phyloP scores from a whole-genome alignment of 2,888 invertebrate genomes.

The Chrysina gloriosa region DNA sequence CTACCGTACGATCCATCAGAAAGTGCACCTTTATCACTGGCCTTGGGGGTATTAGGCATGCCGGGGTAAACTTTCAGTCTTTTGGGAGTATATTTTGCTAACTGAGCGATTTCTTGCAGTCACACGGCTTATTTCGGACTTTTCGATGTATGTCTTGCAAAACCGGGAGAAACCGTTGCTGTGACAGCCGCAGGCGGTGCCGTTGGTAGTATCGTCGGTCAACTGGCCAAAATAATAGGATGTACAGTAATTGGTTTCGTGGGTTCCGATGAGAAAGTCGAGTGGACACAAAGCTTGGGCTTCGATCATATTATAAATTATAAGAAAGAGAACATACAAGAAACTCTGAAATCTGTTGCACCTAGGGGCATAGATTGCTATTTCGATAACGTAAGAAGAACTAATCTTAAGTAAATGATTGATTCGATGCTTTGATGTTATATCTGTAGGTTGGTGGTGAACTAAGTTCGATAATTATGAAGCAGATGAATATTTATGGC shows the following conservation, averaged over 20 bases:
- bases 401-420: background rate
- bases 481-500: constrained; percentile 73
- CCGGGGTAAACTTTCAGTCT: too few relatives aligned
- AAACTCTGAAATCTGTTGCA: constrained; percentile 71
- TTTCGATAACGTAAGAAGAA: constrained; percentile 41
- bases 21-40: constrained; percentile 70
- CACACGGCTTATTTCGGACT: constrained; percentile 82
- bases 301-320: constrained; percentile 82
- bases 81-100: too few relatives aligned
- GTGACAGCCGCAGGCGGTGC: constrained; percentile 83
- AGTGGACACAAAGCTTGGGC: constrained; percentile 75
- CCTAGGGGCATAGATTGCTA: constrained; percentile 60
- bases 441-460: constrained; percentile 74
- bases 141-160: constrained; percentile 76
- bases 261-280: constrained; percentile 77
- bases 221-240: constrained; percentile 80
- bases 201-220: constrained; percentile 81
- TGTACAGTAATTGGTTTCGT: constrained; percentile 78
- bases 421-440: background rate
- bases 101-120: constrained; percentile 66
- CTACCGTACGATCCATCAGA: constrained; percentile 70
- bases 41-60: constrained; percentile 76
- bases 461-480: constrained; percentile 70
- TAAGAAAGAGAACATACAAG: constrained; percentile 68
- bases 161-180: constrained; percentile 78